A percentile compares a stretch with the other conserved stretches of the same genome.
Conservation (phyloP, 2,888 invertebrate species). For the Lycaena phlaeas region DNA sequence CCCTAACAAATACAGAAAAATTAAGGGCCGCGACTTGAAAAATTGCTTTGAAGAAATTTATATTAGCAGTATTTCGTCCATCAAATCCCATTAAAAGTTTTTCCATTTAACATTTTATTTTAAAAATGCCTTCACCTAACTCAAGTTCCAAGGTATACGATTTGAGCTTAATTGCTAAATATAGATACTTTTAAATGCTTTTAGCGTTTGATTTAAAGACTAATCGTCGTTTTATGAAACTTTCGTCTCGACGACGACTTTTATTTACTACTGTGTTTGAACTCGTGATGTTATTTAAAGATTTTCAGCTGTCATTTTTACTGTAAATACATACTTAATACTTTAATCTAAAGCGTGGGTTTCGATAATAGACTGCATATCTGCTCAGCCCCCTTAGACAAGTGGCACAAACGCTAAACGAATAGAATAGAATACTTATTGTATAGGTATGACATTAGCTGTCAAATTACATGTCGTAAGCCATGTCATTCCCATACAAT, state of each 20-base stretch:
- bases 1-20: slow-evolving; percentile 28
- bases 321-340: too few relatives aligned
- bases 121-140: slow-evolving; percentile 50
- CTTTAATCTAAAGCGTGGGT: too few relatives aligned
- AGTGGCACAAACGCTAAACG: too few relatives aligned
- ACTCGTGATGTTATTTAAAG: too few relatives aligned
- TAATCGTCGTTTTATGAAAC: neutral
- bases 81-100: slow-evolving; percentile 67
- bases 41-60: slow-evolving; percentile 45
- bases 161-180: slow-evolving; percentile 38
- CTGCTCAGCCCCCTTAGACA: too few relatives aligned
- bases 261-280: too few relatives aligned
- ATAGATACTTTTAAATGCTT: slow-evolving; percentile 28
- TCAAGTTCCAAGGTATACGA: slow-evolving; percentile 43
- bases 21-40: slow-evolving; percentile 30
- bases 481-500: too few relatives aligned
- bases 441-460: too few relatives aligned
- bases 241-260: neutral
- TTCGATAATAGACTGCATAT: too few relatives aligned
- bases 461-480: too few relatives aligned
- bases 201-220: slow-evolving; percentile 26
- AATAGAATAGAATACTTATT: too few relatives aligned
- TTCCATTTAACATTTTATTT: slow-evolving; percentile 61
- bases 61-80: slow-evolving; percentile 50
- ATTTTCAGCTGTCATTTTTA: too few relatives aligned